A percentile compares a stretch with the other conserved stretches of the same genome.
These are phyloP conservation scores for Sula dactylatra DNA, from an alignment of 2,113 vertebrate species.

Conservation along the genomic window DNA sequence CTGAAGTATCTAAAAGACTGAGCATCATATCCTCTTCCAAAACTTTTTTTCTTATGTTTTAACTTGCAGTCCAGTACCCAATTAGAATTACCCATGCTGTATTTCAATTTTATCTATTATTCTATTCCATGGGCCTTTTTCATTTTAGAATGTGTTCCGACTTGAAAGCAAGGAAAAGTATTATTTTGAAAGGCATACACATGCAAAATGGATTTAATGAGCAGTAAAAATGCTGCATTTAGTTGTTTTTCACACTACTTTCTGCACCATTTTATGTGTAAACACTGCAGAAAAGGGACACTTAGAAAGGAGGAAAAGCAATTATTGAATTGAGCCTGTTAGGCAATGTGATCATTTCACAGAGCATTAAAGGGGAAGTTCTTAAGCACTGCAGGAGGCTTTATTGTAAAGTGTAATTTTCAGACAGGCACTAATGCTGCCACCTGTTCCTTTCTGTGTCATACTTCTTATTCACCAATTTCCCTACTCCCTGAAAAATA, in stretches of 20 bases:
- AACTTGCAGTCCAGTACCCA: background rate
- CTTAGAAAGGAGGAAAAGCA: constrained; percentile 2
- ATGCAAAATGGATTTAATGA: constrained; percentile 2
- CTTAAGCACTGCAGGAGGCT: constrained; percentile 19
- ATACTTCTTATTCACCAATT: constrained; percentile 15
- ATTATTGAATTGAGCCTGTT: constrained; percentile 42
- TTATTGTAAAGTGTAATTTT: constrained; percentile 45
- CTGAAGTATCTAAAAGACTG: background rate
- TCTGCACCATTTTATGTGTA: constrained; percentile 16
- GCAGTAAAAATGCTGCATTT: background rate
- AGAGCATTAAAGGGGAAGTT: constrained; percentile 27
- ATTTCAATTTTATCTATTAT: constrained; percentile 4
- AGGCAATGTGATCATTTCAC: constrained; percentile 16
- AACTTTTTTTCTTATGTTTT: background rate
- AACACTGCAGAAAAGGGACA: background rate
- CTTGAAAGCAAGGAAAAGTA: background rate
- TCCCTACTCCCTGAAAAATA: background rate
- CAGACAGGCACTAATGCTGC: constrained; percentile 19
- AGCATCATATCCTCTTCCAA: background rate
- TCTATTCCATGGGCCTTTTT: background rate
- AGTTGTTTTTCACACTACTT: constrained; percentile 38
- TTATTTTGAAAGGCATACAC: background rate
- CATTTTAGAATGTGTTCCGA: background rate
- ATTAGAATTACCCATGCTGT: background rate
- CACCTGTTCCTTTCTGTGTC: constrained; percentile 40